Evolutionary conservation across 2,797 vertebrate genomes (phyloP).

Genomic region (Gobionotothen gibberifrons): DNA sequence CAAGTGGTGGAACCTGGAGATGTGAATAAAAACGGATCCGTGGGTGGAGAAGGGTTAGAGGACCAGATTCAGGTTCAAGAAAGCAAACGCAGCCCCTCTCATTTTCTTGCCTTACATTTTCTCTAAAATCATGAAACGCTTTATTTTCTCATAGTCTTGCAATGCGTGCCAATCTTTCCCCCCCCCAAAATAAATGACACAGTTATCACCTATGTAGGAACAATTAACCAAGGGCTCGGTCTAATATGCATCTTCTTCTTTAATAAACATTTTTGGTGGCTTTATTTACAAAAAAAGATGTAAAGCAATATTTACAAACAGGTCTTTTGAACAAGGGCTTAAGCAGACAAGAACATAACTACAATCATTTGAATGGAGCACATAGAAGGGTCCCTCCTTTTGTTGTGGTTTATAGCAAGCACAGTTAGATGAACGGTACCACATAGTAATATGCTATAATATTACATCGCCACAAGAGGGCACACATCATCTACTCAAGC

Average conservation of each 20-base stretch:
- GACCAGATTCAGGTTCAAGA: too few relatives aligned
- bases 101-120: background rate
- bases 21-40: conserved; percentile 63
- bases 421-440: conserved; percentile 46
- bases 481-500: conserved; percentile 51
- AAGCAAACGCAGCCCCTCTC: too few relatives aligned
- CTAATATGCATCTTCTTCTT: conserved; percentile 57
- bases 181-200: background rate
- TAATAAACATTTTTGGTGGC: conserved; percentile 72
- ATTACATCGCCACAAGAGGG: conserved; percentile 69
- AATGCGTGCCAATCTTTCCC: background rate
- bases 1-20: conserved; percentile 91
- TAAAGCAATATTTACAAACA: conserved; percentile 78
- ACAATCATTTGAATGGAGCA: conserved; percentile 78
- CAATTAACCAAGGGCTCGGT: background rate
- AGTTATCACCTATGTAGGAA: background rate
- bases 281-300: conserved; percentile 77
- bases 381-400: conserved; percentile 58
- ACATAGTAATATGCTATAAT: conserved; percentile 57
- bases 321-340: conserved; percentile 65
- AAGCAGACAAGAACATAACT: conserved; percentile 74
- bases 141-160: background rate
- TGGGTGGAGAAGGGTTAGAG: background rate
- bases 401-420: conserved; percentile 55
- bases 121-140: background rate